phyloP scores from a whole-genome alignment of 1,140 invertebrate genomes.

The Thrips palmi region DNA sequence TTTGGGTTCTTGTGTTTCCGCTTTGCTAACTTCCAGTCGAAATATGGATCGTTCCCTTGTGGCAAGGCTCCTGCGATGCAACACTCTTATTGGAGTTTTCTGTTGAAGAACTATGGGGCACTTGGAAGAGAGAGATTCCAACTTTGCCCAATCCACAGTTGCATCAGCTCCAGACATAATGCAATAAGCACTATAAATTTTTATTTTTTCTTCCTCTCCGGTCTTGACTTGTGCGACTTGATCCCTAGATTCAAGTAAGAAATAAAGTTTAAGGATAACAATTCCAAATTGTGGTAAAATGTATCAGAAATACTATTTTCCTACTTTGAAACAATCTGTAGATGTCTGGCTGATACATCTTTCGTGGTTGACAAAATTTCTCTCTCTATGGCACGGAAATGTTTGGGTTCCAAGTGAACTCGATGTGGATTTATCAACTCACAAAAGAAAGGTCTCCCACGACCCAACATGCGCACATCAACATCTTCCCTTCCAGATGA shows the following conservation, averaged over 20 bases:
- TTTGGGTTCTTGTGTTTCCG: too few species aligned
- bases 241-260: conserved; percentile 26
- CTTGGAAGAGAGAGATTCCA: conserved; percentile 28
- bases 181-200: conserved; percentile 67
- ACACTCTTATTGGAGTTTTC: conserved; percentile 65
- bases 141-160: conserved; percentile 21
- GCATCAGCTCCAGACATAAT: too few species aligned
- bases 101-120: conserved; percentile 38
- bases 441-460: conserved; percentile 69
- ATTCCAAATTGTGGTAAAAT: conserved; percentile 1
- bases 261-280: conserved; percentile 5
- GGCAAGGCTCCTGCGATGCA: conserved; percentile 59
- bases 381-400: conserved; percentile 33
- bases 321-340: conserved; percentile 44
- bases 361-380: conserved; percentile 41
- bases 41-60: conserved; percentile 41
- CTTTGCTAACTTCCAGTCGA: conserved; percentile 35
- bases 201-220: conserved; percentile 71
- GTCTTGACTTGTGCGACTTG: conserved; percentile 55
- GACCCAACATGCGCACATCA: conserved; percentile 74
- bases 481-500: conserved; percentile 90
- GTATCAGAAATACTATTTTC: conserved; percentile 14
- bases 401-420: conserved; percentile 28
- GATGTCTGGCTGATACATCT: conserved; percentile 37
- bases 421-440: conserved; percentile 53